Percentiles rank a stretch among this genome's conserved stretches.
These are phyloP conservation scores for Ornithoptera priamus DNA, from an alignment of 2,888 invertebrate species.

Conservation along the genomic window DNA sequence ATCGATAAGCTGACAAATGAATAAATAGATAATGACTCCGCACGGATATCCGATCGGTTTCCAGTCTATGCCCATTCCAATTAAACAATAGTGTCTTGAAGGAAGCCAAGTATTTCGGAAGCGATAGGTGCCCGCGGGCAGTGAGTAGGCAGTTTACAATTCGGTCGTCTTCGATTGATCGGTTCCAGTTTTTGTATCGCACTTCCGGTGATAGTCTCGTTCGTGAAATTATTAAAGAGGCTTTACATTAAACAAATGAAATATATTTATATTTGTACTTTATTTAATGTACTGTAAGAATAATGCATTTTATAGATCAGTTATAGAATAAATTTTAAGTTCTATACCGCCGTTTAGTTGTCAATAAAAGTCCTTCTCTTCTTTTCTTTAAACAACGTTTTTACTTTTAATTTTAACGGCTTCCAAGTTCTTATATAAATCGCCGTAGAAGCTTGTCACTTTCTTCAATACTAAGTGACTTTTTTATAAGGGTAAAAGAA, in stretches of 20 bases:
- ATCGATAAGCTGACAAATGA: constrained; percentile 21
- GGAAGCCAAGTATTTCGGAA: constrained; percentile 56
- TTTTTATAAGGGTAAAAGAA: no score
- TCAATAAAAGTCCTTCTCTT: no score
- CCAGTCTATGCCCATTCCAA: constrained; percentile 57
- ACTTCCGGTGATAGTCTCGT: constrained; percentile 68
- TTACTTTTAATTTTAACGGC: no score
- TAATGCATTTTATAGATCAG: no score
- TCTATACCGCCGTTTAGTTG: no score
- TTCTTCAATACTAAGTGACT: no score
- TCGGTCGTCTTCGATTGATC: constrained; percentile 70
- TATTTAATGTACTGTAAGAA: no score
- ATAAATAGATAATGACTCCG: constrained; percentile 22
- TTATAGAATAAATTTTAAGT: no score
- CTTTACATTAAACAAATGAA: constrained; percentile 41
- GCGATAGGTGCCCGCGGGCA: constrained; percentile 48
- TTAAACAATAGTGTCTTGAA: constrained; percentile 63
- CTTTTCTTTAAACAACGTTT: no score
- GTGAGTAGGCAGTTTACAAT: constrained; percentile 64
- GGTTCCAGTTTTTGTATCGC: constrained; percentile 68
- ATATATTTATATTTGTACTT: no score
- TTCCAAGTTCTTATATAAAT: no score
- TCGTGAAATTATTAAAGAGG: constrained; percentile 57
- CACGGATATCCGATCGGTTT: constrained; percentile 45
- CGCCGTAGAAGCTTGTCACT: no score